Evolutionary conservation across 2,888 invertebrate species (phyloP).

Genomic region (Invenusta paracnida): DNA sequence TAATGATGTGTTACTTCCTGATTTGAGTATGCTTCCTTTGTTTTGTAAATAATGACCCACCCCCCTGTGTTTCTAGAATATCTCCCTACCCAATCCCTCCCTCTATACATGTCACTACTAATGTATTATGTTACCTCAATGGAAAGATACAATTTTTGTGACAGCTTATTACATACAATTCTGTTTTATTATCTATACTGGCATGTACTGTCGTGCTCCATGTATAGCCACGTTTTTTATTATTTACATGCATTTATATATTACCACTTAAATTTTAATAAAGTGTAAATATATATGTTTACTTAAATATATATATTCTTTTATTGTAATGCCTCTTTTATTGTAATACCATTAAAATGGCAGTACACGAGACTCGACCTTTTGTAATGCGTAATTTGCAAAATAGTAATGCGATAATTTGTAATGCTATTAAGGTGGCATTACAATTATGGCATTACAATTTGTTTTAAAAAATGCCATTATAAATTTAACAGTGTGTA

Average conservation of each 20-base stretch:
- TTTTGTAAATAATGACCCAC: too few species aligned
- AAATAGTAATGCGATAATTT: not conserved
- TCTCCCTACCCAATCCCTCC: too few species aligned
- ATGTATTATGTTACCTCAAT: not conserved
- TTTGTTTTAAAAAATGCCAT: not conserved
- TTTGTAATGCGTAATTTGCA: not conserved
- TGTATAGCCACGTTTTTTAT: too few species aligned
- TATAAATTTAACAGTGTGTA: too few species aligned
- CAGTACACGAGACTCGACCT: not conserved
- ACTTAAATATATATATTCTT: not conserved
- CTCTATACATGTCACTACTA: not conserved
- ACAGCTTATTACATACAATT: not conserved
- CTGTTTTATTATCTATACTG: not conserved
- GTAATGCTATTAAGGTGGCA: not conserved
- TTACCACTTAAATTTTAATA: not conserved
- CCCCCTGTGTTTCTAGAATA: too few species aligned
- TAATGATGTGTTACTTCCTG: too few species aligned
- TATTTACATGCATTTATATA: not conserved
- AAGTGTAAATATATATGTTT: not conserved
- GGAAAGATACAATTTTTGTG: not conserved
- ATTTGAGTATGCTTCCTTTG: too few species aligned
- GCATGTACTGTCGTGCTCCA: too few species aligned
- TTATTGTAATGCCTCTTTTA: not conserved
- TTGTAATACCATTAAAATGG: not conserved
- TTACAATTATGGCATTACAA: not conserved